Conservation (phyloP, 2,888 invertebrate genomes). For the Ennomos erosarius region DNA sequence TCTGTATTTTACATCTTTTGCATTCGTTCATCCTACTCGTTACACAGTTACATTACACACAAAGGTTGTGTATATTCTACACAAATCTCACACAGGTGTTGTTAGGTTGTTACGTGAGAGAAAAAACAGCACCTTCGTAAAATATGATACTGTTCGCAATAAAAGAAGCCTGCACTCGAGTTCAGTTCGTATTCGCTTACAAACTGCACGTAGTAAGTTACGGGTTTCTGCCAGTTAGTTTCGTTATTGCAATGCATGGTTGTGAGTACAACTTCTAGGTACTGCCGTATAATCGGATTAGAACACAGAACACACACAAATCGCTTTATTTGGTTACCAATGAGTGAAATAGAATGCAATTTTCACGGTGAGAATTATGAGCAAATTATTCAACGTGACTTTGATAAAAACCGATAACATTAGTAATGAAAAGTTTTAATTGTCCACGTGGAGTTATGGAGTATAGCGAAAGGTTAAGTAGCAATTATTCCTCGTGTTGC, state of each 20-base stretch:
- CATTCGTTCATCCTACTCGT: too few species aligned
- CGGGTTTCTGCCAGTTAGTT: conserved; percentile 64
- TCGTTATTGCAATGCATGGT: conserved; percentile 60
- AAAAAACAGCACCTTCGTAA: background rate
- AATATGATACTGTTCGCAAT: conserved; percentile 2
- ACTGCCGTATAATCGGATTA: conserved; percentile 47
- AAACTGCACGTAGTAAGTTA: conserved; percentile 57
- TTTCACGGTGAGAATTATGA: conserved; percentile 25
- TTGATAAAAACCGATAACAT: conserved; percentile 28
- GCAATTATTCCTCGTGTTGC: background rate
- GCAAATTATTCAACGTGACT: conserved; percentile 32
- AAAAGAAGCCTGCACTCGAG: conserved; percentile 21
- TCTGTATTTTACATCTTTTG: conserved; percentile 1
- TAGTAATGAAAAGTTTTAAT: conserved; percentile 21
- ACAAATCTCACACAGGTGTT: too few species aligned
- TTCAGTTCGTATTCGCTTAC: conserved; percentile 40
- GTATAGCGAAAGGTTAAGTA: background rate
- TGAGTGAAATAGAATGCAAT: conserved; percentile 26
- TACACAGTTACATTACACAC: too few species aligned
- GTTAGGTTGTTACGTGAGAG: too few species aligned
- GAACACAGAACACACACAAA: conserved; percentile 51
- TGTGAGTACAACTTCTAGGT: conserved; percentile 45
- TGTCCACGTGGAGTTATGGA: conserved; percentile 13
- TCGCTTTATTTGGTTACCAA: conserved; percentile 42
- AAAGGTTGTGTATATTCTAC: too few species aligned